These are phyloP conservation scores for Barbus barbus DNA, from an alignment of 2,113 vertebrate genomes.

Conservation along the genomic window DNA sequence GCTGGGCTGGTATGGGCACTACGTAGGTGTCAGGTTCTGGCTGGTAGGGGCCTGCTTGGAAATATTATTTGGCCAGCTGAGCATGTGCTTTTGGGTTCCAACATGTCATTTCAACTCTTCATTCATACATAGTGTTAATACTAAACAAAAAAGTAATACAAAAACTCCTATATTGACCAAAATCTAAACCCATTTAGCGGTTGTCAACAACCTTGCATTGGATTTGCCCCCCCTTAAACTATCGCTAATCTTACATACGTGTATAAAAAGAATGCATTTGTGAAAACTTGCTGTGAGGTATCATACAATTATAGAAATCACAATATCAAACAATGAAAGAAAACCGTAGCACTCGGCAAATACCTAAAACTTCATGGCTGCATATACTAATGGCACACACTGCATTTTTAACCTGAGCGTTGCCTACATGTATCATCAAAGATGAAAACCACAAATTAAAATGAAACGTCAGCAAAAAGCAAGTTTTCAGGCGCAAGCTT, in stretches of 20 bases:
- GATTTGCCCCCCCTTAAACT: too few relatives aligned
- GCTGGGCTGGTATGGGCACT: conserved; percentile 87
- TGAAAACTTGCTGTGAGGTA: conserved; percentile 66
- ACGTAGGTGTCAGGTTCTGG: conserved; percentile 88
- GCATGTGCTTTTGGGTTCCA: conserved; percentile 72
- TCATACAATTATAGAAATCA: conserved; percentile 72
- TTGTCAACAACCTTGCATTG: too few relatives aligned
- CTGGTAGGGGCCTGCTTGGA: conserved; percentile 89
- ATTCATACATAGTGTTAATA: neutral
- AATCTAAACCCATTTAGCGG: too few relatives aligned
- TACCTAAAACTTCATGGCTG: conserved; percentile 71
- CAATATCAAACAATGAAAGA: conserved; percentile 67
- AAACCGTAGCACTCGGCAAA: conserved; percentile 32
- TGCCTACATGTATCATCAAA: conserved; percentile 72
- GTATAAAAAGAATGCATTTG: conserved; percentile 3
- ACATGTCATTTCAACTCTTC: conserved; percentile 56
- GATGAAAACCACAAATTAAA: conserved; percentile 52
- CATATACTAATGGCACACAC: conserved; percentile 77
- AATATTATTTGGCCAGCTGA: conserved; percentile 89
- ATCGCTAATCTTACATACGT: conserved; percentile 41
- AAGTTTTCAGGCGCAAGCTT: conserved; percentile 89
- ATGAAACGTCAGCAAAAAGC: conserved; percentile 82
- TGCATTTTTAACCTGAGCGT: conserved; percentile 77
- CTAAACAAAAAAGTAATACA: neutral
- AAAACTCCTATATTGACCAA: neutral